Evolutionary conservation across 2,888 invertebrate genomes (phyloP).

Genomic region (Drosophila limbata): DNA sequence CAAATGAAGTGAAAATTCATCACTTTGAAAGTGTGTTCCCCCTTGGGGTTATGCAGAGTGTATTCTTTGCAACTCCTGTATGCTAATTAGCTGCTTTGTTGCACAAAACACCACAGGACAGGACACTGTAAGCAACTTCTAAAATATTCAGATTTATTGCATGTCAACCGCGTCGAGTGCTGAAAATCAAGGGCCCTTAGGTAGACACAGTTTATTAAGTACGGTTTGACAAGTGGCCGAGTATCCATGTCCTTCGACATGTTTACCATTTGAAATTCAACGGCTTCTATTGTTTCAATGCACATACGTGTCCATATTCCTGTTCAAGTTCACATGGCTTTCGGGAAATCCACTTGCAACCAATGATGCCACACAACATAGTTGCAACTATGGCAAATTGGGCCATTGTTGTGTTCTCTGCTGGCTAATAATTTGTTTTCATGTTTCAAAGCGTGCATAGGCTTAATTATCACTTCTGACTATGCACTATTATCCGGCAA

Average conservation of each 20-base stretch:
- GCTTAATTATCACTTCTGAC: background rate
- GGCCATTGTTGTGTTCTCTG: background rate
- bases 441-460: background rate
- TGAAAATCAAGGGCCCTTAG: background rate
- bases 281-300: constrained; percentile 13
- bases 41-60: background rate
- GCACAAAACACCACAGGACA: background rate
- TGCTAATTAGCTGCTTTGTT: background rate
- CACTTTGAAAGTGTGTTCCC: background rate
- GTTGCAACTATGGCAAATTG: background rate
- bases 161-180: background rate
- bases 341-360: background rate
- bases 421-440: background rate
- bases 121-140: background rate
- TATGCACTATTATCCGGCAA: background rate
- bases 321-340: background rate
- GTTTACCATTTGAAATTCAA: constrained; percentile 3
- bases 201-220: constrained; percentile 3
- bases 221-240: background rate
- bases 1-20: background rate
- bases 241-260: background rate
- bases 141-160: background rate
- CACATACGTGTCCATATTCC: background rate
- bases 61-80: background rate
- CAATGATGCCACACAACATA: background rate